A percentile compares a stretch with the other conserved stretches of the same genome.
phyloP scores from a whole-genome alignment of 2,888 invertebrate genomes.

The Dioctria rufipes region DNA sequence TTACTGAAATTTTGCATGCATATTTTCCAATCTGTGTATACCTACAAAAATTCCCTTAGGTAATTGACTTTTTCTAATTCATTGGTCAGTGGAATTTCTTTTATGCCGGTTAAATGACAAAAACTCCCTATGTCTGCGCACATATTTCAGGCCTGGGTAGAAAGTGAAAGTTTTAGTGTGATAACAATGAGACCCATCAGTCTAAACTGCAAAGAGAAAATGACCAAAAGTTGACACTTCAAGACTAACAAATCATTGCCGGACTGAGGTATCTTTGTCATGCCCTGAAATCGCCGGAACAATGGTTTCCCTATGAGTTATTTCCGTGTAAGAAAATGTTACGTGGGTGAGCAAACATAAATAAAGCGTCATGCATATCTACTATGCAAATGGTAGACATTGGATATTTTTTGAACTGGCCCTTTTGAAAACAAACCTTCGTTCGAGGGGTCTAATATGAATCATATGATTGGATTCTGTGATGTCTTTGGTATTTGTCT shows the following conservation, averaged over 20 bases:
- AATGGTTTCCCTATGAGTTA: constrained; percentile 11
- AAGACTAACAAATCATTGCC: constrained; percentile 1
- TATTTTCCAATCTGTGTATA: no score
- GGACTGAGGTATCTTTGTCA: constrained; percentile 13
- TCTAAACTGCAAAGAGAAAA: background rate
- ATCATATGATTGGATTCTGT: constrained; percentile 3
- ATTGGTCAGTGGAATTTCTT: no score
- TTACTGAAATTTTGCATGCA: no score
- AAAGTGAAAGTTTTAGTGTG: background rate
- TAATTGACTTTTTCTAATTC: no score
- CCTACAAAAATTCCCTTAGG: no score
- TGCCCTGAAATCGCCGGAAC: constrained; percentile 32
- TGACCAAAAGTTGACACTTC: constrained; percentile 31
- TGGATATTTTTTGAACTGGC: constrained; percentile 5
- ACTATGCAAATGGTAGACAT: background rate
- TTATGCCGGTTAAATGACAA: no score
- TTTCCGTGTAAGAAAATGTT: constrained; percentile 12
- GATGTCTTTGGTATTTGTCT: no score
- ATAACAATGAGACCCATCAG: no score
- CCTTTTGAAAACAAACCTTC: constrained; percentile 1
- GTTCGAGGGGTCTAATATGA: background rate
- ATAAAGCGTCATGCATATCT: no score
- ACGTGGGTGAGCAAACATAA: background rate
- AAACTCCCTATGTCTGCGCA: no score
- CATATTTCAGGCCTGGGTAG: background rate